Evolutionary conservation across 2,113 vertebrate genomes (phyloP), one percentile per base, ranked within the genome.

Genomic region (Rhipidura dahli): DNA sequence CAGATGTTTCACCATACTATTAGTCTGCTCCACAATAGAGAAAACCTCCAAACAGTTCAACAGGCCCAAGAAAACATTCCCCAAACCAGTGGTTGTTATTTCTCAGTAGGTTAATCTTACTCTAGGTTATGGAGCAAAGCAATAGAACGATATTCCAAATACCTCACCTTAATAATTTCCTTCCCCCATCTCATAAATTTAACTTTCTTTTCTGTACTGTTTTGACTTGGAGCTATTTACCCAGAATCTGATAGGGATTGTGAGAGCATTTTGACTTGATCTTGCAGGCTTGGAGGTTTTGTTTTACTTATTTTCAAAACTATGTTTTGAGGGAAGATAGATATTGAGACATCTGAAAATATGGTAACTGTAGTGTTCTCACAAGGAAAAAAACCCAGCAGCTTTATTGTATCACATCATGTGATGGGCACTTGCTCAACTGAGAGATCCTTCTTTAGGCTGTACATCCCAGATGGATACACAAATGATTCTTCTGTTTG

Each of bases 321-420:
- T 21, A 40, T 17, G 2, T 63, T 82, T 59, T 80, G 11, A 69
- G 8, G 49, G 6, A 82, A 65, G 42, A 39, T 2, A 56, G 24
- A 7, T 60, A 50, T 13, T 54, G 33, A 69, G 27, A 51, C 30
- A 35, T 21, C 13, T 76, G 47, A 89, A 86, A 76, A 35, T 42
- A 77, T 13, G 20, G 8, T 40, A 66, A 50, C 17, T 45, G 4
- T 63, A 45, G 13, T 33, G 11, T 37, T 85, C 23, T 68, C 37
- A n/a, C 10, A 54, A 45, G 17, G 6, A 1, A 47, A 42, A 40
- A 72, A 47, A 19, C 0, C 2, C 17, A 39, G 1, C 4, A 37
- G n/a, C 7, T n/a, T 49, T 18, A 26, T 50, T 5, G 1, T 54
- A 37, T 49, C 15, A 37, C 24, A 54, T 56, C 22, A 61, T 0